These are phyloP conservation scores for Argyresthia albistria DNA, from an alignment of 2,888 invertebrate genomes.

Conservation along the genomic window DNA sequence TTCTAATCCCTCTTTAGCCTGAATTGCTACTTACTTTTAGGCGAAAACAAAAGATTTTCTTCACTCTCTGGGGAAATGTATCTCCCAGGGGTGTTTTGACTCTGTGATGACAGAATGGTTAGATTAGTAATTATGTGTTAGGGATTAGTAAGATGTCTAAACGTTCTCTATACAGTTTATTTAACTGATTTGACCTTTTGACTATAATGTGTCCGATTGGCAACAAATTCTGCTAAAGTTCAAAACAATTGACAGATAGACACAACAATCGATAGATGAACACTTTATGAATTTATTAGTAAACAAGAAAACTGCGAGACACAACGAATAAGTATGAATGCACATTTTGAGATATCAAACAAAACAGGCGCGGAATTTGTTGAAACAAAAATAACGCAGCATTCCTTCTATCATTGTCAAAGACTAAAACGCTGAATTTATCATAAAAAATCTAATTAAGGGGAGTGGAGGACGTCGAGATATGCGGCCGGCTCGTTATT, in stretches of 20 bases:
- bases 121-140: too few relatives aligned
- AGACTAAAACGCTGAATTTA: slow-evolving; percentile 37
- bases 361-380: neutral
- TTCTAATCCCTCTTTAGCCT: too few relatives aligned
- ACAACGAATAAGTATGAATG: neutral
- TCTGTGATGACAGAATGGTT: too few relatives aligned
- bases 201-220: too few relatives aligned
- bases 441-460: slow-evolving; percentile 63
- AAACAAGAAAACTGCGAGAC: neutral
- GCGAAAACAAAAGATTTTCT: too few relatives aligned
- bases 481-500: slow-evolving; percentile 43
- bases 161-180: too few relatives aligned
- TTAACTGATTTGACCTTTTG: too few relatives aligned
- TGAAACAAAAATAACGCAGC: neutral
- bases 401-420: slow-evolving; percentile 2
- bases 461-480: slow-evolving; percentile 31
- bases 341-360: neutral
- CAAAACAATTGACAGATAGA: neutral
- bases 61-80: too few relatives aligned
- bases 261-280: neutral
- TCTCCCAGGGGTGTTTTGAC: too few relatives aligned
- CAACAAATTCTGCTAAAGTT: too few relatives aligned
- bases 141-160: too few relatives aligned
- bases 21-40: too few relatives aligned
- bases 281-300: neutral